Evolutionary conservation across 2,888 invertebrate genomes (phyloP).

Genomic region (Leistus spinibarbis): DNA sequence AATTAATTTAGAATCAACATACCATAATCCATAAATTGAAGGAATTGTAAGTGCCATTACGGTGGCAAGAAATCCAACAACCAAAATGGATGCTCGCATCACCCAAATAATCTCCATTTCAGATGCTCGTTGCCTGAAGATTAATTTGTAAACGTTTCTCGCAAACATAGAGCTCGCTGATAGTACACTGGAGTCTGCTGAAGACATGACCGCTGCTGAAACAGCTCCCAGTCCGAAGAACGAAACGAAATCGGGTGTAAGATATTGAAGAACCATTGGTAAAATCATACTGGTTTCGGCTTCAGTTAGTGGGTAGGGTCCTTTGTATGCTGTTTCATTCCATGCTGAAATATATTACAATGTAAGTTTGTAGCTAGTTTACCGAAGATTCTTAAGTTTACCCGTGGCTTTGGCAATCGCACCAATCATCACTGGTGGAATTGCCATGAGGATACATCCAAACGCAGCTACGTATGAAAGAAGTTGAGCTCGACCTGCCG

Average conservation of each 20-base stretch:
- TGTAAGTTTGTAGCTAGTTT: not conserved
- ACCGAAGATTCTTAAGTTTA: no score
- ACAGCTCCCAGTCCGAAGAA: constrained; percentile 98
- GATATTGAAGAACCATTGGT: constrained; percentile 94
- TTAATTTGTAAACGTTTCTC: constrained; percentile 96
- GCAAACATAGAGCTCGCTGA: constrained; percentile 99
- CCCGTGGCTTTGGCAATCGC: constrained; percentile 95
- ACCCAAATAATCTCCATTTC: constrained; percentile 98
- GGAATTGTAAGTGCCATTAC: constrained; percentile 97
- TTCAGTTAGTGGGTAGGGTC: constrained; percentile 74
- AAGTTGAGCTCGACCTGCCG: constrained; percentile 89
- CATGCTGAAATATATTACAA: constrained; percentile 70
- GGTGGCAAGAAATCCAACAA: constrained; percentile 90
- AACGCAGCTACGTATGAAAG: constrained; percentile 95
- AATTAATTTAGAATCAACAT: constrained; percentile 33
- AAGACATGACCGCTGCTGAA: constrained; percentile 99
- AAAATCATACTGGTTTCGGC: constrained; percentile 92
- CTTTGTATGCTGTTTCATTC: constrained; percentile 90
- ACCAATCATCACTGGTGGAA: constrained; percentile 95
- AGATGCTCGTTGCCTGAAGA: constrained; percentile 94
- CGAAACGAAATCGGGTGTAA: constrained; percentile 94
- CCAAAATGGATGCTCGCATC: constrained; percentile 89
- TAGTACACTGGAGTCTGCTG: constrained; percentile 97
- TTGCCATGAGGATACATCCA: constrained; percentile 96
- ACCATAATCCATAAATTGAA: constrained; percentile 97